Conservation (phyloP, 2,113 vertebrate species). For the Abramis brama region DNA sequence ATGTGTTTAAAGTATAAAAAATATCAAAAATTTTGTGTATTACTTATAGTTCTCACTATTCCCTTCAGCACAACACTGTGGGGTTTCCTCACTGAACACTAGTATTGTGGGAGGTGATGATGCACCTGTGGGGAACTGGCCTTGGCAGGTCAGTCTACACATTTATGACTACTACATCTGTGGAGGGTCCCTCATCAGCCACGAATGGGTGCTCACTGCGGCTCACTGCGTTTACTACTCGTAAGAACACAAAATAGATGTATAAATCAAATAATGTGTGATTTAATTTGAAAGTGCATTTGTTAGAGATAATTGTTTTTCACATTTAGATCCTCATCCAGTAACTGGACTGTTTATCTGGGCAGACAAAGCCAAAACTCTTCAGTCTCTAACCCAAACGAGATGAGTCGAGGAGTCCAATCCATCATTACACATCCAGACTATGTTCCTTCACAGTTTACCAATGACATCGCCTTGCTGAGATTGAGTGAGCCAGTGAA, state of each 20-base stretch:
- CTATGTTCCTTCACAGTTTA: not conserved
- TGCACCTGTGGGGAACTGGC: not conserved
- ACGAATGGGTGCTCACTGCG: constrained; percentile 28
- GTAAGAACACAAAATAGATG: constrained; percentile 3
- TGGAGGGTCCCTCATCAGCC: not conserved
- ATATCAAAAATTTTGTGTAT: not conserved
- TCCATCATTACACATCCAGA: constrained; percentile 22
- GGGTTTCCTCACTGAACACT: not conserved
- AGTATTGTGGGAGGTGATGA: not conserved
- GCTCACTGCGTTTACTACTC: not conserved
- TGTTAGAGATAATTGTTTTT: not conserved
- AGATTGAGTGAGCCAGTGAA: constrained; percentile 5
- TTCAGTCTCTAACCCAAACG: not conserved
- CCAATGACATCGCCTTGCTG: constrained; percentile 2
- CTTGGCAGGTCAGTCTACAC: constrained; percentile 9
- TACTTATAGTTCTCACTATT: not conserved
- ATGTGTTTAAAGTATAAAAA: not conserved
- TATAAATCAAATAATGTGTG: not conserved
- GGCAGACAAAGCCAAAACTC: not conserved
- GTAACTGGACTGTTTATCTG: not conserved
- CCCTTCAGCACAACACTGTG: not conserved
- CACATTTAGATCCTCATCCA: not conserved
- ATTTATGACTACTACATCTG: not conserved
- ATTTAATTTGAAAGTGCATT: not conserved
- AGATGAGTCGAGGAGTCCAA: not conserved